A percentile compares a stretch with the other conserved stretches of the same genome.
These are phyloP conservation scores for Macrosiphum euphorbiae DNA, from an alignment of 2,888 invertebrate species.

Conservation along the genomic window DNA sequence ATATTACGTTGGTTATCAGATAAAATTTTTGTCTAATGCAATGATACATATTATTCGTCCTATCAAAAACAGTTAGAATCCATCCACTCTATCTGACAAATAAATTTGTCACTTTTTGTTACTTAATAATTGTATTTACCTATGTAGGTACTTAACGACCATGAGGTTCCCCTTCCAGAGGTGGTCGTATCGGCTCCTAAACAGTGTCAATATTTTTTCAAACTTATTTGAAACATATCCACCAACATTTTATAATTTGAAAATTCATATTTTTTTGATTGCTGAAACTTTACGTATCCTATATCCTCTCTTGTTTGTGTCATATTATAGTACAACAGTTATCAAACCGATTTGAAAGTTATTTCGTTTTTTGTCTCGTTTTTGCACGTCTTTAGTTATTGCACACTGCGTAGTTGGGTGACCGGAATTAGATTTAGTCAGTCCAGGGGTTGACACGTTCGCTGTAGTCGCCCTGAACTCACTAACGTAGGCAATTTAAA, in stretches of 20 bases:
- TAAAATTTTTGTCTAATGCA: background rate
- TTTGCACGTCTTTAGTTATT: background rate
- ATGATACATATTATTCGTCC: background rate
- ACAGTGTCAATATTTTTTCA: background rate
- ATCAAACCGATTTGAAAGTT: background rate
- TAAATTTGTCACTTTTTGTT: no score
- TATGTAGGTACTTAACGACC: background rate
- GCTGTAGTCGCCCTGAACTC: background rate
- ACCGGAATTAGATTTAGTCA: background rate
- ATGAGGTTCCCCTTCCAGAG: background rate
- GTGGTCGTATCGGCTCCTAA: background rate
- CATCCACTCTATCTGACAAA: background rate
- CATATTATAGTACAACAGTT: background rate
- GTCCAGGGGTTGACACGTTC: background rate
- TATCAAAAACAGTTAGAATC: background rate
- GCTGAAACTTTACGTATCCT: background rate
- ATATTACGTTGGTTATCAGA: background rate
- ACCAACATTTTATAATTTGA: background rate
- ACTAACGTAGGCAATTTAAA: constrained; percentile 29
- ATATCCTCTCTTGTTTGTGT: background rate
- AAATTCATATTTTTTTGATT: background rate
- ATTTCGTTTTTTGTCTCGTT: background rate
- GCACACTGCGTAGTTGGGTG: background rate
- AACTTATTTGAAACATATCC: background rate
- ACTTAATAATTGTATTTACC: no score